These are phyloP conservation scores for Chiroxiphia lanceolata DNA, from an alignment of 2,797 vertebrate genomes.

Conservation along the genomic window DNA sequence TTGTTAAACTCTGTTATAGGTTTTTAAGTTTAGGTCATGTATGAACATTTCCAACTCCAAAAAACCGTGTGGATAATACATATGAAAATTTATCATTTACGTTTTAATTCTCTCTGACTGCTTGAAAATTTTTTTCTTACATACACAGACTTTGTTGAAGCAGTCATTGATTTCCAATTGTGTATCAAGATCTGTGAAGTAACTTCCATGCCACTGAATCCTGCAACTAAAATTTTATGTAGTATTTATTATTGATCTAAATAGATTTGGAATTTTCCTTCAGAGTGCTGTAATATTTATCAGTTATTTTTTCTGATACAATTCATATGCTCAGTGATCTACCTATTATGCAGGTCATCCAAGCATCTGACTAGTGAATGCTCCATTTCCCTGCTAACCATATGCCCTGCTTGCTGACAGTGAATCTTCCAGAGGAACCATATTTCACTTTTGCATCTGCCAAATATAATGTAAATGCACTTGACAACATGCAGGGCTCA, in stretches of 20 bases:
- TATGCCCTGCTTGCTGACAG: background rate
- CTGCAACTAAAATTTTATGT: background rate
- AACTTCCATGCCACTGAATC: background rate
- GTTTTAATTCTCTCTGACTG: background rate
- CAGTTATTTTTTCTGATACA: background rate
- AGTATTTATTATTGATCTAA: background rate
- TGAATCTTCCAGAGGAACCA: background rate
- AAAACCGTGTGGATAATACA: background rate
- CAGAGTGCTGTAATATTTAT: background rate
- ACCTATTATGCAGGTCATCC: background rate
- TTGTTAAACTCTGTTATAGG: background rate
- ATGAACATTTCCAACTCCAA: background rate
- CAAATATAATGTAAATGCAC: background rate
- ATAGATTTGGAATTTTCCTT: background rate
- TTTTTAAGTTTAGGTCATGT: background rate
- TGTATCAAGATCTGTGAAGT: background rate
- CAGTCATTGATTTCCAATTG: background rate
- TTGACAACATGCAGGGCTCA: background rate
- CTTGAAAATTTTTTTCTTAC: background rate
- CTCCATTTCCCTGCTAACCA: background rate
- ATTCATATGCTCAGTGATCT: background rate
- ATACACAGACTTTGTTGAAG: background rate
- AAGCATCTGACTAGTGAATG: background rate
- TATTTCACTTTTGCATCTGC: background rate
- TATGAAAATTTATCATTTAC: background rate